These are phyloP conservation scores for Tanytarsus gracilentus DNA, from an alignment of 2,888 invertebrate genomes.

Conservation along the genomic window DNA sequence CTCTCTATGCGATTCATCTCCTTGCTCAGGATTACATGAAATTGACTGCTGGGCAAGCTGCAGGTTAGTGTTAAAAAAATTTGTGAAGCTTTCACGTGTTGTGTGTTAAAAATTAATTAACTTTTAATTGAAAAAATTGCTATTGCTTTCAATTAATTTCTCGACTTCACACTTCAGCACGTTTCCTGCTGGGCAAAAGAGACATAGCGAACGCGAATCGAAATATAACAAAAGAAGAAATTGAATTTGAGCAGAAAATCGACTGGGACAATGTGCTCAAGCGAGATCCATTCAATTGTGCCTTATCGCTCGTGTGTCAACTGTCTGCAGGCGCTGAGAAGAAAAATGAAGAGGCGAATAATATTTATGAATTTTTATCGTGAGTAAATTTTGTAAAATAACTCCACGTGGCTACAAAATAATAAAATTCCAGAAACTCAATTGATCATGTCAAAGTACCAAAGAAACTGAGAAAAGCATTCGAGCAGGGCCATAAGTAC, in stretches of 20 bases:
- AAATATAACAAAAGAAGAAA: constrained; percentile 14
- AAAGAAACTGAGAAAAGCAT: constrained; percentile 37
- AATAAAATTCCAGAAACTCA: background rate
- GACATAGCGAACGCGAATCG: background rate
- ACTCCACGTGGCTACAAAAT: background rate
- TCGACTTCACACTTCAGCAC: no score
- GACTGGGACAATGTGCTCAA: constrained; percentile 40
- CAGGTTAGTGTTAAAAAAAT: constrained; percentile 7
- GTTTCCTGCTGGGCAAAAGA: constrained; percentile 4
- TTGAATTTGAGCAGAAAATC: constrained; percentile 32
- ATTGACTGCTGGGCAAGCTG: constrained; percentile 34
- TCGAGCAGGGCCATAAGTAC: constrained; percentile 37
- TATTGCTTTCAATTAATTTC: no score
- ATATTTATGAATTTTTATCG: constrained; percentile 37
- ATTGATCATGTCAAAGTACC: constrained; percentile 34
- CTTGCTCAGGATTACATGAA: constrained; percentile 45
- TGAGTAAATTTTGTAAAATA: constrained; percentile 32
- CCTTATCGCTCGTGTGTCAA: constrained; percentile 41
- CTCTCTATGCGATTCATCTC: constrained; percentile 45
- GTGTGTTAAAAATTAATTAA: background rate
- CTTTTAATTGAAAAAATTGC: background rate
- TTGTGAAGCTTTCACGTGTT: no score
- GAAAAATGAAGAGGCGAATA: constrained; percentile 36
- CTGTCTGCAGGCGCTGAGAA: constrained; percentile 40
- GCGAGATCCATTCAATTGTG: constrained; percentile 40